Base-by-base conservation (phyloP, 2,888 invertebrate genomes). In the Thumatha senex region DNA sequence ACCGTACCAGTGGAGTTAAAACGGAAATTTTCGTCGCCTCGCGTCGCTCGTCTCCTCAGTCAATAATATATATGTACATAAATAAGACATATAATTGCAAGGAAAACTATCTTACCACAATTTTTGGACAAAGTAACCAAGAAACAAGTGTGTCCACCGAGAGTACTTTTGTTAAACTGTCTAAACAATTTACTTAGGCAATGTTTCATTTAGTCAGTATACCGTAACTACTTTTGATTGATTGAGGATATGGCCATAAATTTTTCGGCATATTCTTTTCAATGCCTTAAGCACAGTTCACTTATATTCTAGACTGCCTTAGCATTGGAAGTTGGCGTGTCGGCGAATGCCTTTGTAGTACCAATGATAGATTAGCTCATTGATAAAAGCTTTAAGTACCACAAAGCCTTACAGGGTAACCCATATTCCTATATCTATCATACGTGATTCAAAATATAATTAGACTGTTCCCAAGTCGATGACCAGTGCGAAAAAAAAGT, bases 371-470 rank as follows among this genome's bases (percentile, higher is more conserved):
- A 41, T 42, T 15, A 35, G 14, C 31, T 47, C 41, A 48, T 48
- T 42, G 38, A 15, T 48, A 42, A 40, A 48, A 48, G 13, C 36
- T 38, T 2, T 42, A 39, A 12, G 36, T 38, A 14, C 24, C 0
- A 18, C 8, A 31, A 33, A 0, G 13, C 47, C 34, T 34, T 39
- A 43, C 9, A 18, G 29, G n/a, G 48, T 29, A 35, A 30, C 18
- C 49, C 8, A 45, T 41, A 9, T 46, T 46, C 36, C 31, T 51
- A 33, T 12, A 29, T 35, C 12, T 12, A 29, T 35, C 12, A 15
- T 13, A 51, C 50, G 50, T 51, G 51, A 50, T 45, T 36, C 10
- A 40, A 34, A 40, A 36, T 38, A 51, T 30, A 31, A 46, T 46
- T 39, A 42, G 24, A 18, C 30, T 9, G 7, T 42, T 33, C n/a